These are phyloP conservation scores for Lagorchestes hirsutus DNA, from an alignment of 2,797 vertebrate species.

Conservation along the genomic window DNA sequence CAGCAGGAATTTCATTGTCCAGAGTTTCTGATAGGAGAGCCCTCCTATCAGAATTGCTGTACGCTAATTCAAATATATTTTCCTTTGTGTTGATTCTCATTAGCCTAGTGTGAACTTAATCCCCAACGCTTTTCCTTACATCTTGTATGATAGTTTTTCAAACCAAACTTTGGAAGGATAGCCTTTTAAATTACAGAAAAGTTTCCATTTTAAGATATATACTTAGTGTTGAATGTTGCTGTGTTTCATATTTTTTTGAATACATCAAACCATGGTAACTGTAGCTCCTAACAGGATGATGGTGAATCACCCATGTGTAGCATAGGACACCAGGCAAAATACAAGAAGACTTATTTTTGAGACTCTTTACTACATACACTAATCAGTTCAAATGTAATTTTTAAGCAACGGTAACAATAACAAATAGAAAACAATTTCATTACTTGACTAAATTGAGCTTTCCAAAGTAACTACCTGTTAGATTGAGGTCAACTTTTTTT, in stretches of 20 bases:
- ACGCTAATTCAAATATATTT: conserved; percentile 43
- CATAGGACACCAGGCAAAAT: not conserved
- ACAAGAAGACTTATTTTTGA: not conserved
- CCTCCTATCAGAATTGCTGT: not conserved
- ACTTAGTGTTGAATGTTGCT: conserved; percentile 2
- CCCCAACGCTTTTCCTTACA: not conserved
- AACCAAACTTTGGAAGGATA: conserved; percentile 60
- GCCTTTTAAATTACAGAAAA: conserved; percentile 41
- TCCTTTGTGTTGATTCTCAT: conserved; percentile 34
- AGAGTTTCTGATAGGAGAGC: not conserved
- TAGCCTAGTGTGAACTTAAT: conserved; percentile 28
- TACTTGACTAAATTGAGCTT: conserved; percentile 25
- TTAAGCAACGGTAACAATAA: conserved; percentile 27
- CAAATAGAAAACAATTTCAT: not conserved
- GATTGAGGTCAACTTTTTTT: conserved; percentile 19
- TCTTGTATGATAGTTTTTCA: conserved; percentile 52
- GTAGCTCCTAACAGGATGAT: not conserved
- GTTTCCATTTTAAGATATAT: conserved; percentile 8
- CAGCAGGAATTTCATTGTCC: not conserved
- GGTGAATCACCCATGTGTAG: not conserved
- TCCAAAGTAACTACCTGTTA: conserved; percentile 28
- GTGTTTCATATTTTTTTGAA: not conserved
- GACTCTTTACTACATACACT: not conserved
- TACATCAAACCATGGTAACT: not conserved
- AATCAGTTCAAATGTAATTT: not conserved